Evolutionary conservation across 1,140 invertebrate species (phyloP), one percentile per base, ranked within the genome.

Genomic region (Drosophila micromelanica): DNA sequence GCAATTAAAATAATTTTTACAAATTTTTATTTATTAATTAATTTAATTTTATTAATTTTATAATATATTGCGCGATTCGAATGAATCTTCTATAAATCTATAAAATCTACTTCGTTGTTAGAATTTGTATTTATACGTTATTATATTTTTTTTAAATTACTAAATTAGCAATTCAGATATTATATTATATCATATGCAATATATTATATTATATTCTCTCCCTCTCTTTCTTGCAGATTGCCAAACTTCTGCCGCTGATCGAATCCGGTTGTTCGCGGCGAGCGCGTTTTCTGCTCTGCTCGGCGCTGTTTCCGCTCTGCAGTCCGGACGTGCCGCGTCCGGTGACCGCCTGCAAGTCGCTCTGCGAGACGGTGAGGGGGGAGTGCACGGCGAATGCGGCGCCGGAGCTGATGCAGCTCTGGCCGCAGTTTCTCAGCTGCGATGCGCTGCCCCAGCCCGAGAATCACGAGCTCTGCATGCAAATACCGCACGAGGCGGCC

Each of bases 261-360:
- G 91, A 92, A 9, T 97, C 96, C 86, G 95, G 96, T n/a, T 98
- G 98, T 91, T 97, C 97, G 7, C 93, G 94, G 42, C 96, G 97
- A 77, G 94, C 98, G 8, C 94, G 96, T 75, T 97, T 98, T 87
- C 97, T 99, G 92, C 94, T 99, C 32, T 99, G 98, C 93, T 97
- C 97, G 30, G 96, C 97, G 7, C 97, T 98, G 91, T 96, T 97
- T 12, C 98, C 98, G 37, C 96, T 98, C 93, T 99, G 98, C 93
- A 97, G 97, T 7, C 96, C 97, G 82, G 96, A 98, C 89, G 96
- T 98, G 74, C 93, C 94, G 32, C 95, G 95, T 76, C 96, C 97
- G 20, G 97, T 99, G 67, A 96, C 96, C 51, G 96, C 97, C 3
- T 98, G 98, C 93, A 94, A 96, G 73, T 95, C 96, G 3, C 94